These are phyloP conservation scores for Falco naumanni DNA, from an alignment of 2,797 vertebrate genomes.

Conservation along the genomic window DNA sequence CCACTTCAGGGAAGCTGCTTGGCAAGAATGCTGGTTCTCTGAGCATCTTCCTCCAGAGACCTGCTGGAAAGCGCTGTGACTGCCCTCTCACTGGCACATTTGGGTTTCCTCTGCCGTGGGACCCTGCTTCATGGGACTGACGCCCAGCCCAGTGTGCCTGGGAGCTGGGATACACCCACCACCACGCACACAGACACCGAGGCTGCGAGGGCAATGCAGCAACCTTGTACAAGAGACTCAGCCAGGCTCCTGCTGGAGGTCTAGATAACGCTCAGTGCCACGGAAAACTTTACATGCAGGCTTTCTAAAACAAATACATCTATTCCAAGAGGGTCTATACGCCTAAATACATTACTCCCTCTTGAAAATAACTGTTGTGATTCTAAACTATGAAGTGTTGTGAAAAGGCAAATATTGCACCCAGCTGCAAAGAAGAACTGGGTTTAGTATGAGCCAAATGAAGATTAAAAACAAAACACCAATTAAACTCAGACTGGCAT, in stretches of 20 bases:
- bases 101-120: background rate
- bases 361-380: background rate
- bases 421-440: background rate
- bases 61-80: background rate
- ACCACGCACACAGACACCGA: rapidly evolving
- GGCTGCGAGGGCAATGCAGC: background rate
- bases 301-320: rapidly evolving
- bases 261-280: background rate
- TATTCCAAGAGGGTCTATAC: background rate
- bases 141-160: rapidly evolving
- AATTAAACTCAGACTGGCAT: background rate
- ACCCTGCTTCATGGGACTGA: background rate
- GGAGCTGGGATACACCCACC: background rate
- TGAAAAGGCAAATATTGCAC: background rate
- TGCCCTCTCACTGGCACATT: background rate
- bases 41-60: background rate
- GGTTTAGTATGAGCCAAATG: background rate
- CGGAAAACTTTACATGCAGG: rapidly evolving
- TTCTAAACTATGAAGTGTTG: background rate
- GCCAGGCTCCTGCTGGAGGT: background rate
- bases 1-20: background rate
- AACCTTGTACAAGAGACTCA: rapidly evolving
- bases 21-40: background rate
- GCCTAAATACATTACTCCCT: background rate
- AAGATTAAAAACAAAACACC: conserved; percentile 43